These are phyloP conservation scores for Protaetia brevitarsis DNA, from an alignment of 1,140 invertebrate species.

Conservation along the genomic window DNA sequence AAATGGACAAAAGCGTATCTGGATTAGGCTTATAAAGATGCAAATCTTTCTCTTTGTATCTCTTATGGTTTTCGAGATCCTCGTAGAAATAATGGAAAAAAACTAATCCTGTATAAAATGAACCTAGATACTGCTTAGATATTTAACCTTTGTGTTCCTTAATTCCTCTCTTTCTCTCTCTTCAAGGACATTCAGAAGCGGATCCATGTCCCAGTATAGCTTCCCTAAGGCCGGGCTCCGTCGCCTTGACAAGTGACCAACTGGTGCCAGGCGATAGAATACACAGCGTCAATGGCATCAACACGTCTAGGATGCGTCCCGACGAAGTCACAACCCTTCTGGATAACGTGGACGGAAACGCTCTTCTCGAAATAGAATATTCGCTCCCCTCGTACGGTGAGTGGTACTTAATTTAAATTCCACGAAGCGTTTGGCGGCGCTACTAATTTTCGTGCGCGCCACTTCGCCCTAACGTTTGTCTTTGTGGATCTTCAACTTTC, in stretches of 20 bases:
- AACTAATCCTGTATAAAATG: too few species aligned
- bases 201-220: slow-evolving; percentile 56
- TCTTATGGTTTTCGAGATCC: too few species aligned
- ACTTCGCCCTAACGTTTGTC: background rate
- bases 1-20: too few species aligned
- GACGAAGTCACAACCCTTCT: slow-evolving; percentile 74
- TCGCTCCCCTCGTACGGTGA: slow-evolving; percentile 74
- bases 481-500: background rate
- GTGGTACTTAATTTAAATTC: slow-evolving; percentile 33
- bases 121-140: too few species aligned
- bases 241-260: slow-evolving; percentile 59
- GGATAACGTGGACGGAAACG: slow-evolving; percentile 69
- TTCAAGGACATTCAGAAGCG: slow-evolving; percentile 61
- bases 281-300: slow-evolving; percentile 77
- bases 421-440: background rate
- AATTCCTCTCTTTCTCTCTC: too few species aligned
- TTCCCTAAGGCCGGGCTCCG: slow-evolving; percentile 58
- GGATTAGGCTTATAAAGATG: too few species aligned
- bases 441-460: background rate
- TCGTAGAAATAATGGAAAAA: too few species aligned
- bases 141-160: too few species aligned
- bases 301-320: slow-evolving; percentile 70
- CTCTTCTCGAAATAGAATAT: slow-evolving; percentile 79
- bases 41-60: too few species aligned
- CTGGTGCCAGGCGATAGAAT: slow-evolving; percentile 74